Base-by-base conservation (phyloP, 2,888 invertebrate genomes). In the Brachyopa scutellaris region DNA sequence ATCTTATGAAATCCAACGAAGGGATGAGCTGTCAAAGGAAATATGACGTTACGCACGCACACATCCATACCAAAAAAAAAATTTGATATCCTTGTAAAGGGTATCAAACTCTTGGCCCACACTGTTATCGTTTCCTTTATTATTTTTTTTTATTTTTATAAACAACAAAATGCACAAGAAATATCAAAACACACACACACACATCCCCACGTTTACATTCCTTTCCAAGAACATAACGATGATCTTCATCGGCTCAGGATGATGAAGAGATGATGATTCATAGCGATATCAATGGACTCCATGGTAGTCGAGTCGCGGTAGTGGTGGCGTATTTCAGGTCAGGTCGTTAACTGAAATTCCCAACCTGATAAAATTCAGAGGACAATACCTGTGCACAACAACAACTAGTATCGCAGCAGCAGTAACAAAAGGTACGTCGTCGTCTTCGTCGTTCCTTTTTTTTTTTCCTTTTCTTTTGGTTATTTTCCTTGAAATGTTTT, bases 331-430 rank as follows among this genome's bases (percentile, higher is more conserved):
- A 55, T 55, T 67, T 26, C 42, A 73, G 73, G 62, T 73, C 62
- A 55, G 73, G 73, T 62, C 62, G 73, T 73, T 73, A 73, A 73
- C 73, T 64, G 73, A 73, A 62, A 73, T 55, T 55, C 45, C 55
- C 62, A 62, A 64, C 62, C 62, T 73, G 62, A 64, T 64, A 64
- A 73, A 55, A 64, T 47, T 21, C 36, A 55, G 36, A 64, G 55
- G 62, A 64, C 45, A 62, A 62, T 62, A 64, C 73, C 62, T 73
- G 62, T 62, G 31, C 40, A n/a, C 49, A 70, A 23, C 31, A 70
- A 49, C 49, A 61, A 70, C 59, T 19, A 15, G 13, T 31, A 61
- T 31, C 59, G 36, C 49, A 69, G 47, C 69, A 47, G 57, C 70
- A 59, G 55, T 70, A 59, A 70, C 61, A 61, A 61, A 72, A 72